Base-by-base conservation (phyloP, 2,797 vertebrate species). In the Hoplostethus atlanticus region DNA sequence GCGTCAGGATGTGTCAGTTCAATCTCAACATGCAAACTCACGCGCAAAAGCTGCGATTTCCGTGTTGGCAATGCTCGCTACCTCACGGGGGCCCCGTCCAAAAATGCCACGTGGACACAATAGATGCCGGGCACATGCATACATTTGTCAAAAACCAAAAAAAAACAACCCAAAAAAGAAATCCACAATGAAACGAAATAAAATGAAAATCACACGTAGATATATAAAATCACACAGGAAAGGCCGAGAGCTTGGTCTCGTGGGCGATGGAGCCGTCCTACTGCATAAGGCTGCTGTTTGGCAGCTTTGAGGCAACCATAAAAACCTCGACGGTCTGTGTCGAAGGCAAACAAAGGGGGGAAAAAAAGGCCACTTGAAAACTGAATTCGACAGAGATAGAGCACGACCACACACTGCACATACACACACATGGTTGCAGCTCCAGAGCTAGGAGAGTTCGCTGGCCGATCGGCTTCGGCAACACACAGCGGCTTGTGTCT, bases 331-430 rank as follows among this genome's bases (percentile, higher is more conserved):
- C 80, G 47, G 66, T 79, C 71, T 89, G 82, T 79, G 63, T n/a
- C 42, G 0, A 67, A 83, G 83, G 71, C 79, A 66, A 84, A 80
- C 66, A 28, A 31, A 82, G 44, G 9, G 34, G 59, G 31, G 36
- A 9, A 31, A 30, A 51, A 84, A 92, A 91, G 89, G 85, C 83
- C 91, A 89, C 88, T 85, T 78, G 13, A 83, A 86, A 86, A 50
- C 38, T 30, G 21, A 34, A 17, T 17, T 15, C 9, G 4, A 87
- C 65, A 80, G 13, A 81, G 51, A 77, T 0, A 15, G 30, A 47
- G 31, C 59, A 66, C 57, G 65, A 52, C 28, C 44, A 68, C 31
- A 73, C 6, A 38, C 12, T 64, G 25, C 47, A 4, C 66, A 61
- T 16, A 9, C n/a, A 46, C 34, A 25, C 10, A 55, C 31, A 1